Evolutionary conservation across 1,140 invertebrate species (phyloP).

Genomic region (Leptinotarsa lineolata): DNA sequence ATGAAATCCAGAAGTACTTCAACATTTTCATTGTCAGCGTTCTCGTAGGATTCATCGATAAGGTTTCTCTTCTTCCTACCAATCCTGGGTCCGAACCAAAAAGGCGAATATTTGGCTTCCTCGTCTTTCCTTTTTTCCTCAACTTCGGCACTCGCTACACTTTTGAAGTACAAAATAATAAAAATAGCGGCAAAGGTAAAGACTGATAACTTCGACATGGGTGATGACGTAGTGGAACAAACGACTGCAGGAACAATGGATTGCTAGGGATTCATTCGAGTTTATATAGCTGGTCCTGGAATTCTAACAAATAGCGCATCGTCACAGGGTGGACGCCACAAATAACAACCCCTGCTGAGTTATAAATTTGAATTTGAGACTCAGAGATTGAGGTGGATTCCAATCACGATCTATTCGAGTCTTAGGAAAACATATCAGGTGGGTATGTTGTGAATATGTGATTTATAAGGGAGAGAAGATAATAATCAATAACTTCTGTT

Average conservation of each 20-base stretch:
- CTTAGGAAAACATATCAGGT: no score
- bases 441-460: background rate
- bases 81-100: slow-evolving; percentile 40
- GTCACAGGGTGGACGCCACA: background rate
- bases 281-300: slow-evolving; percentile 18
- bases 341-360: slow-evolving; percentile 13
- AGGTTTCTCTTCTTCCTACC: slow-evolving; percentile 36
- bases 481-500: background rate
- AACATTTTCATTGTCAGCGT: slow-evolving; percentile 6
- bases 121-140: slow-evolving; percentile 4
- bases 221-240: background rate
- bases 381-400: no score
- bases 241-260: background rate
- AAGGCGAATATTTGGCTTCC: slow-evolving; percentile 9
- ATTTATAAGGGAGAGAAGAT: background rate
- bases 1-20: slow-evolving; percentile 14
- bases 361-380: slow-evolving; percentile 4
- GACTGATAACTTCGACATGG: slow-evolving; percentile 16
- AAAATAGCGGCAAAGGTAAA: background rate
- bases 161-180: slow-evolving; percentile 12
- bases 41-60: slow-evolving; percentile 23
- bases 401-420: no score
- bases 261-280: background rate
- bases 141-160: background rate
- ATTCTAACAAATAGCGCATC: slow-evolving; percentile 16